A percentile compares a stretch with the other conserved stretches of the same genome.
phyloP scores from a whole-genome alignment of 2,797 vertebrate species.

The Lithobates pipiens region DNA sequence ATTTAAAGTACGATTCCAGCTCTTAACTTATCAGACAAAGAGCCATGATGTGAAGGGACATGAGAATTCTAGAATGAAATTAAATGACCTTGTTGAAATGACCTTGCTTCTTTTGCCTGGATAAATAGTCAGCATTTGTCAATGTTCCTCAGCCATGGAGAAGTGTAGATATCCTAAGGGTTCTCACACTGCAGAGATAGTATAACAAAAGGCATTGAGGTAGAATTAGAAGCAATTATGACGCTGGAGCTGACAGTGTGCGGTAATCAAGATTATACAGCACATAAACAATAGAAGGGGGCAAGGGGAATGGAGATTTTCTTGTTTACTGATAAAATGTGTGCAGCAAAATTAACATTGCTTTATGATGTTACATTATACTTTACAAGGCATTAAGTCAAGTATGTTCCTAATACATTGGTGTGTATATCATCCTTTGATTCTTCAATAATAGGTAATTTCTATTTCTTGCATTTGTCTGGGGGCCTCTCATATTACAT shows the following conservation, averaged over 20 bases:
- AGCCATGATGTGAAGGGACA: conserved; percentile 61
- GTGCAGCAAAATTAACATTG: conserved; percentile 39
- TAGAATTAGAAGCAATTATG: conserved; percentile 56
- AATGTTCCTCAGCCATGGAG: conserved; percentile 59
- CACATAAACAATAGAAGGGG: conserved; percentile 38
- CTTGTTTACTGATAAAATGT: conserved; percentile 46
- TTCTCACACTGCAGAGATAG: conserved; percentile 60
- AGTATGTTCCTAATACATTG: conserved; percentile 66
- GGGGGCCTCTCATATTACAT: conserved; percentile 86
- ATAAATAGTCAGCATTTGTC: conserved; percentile 64
- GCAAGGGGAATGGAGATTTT: conserved; percentile 10
- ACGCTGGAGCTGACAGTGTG: conserved; percentile 34
- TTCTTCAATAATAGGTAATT: conserved; percentile 79
- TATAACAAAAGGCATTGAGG: conserved; percentile 59
- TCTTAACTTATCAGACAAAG: conserved; percentile 65
- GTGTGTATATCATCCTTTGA: conserved; percentile 67
- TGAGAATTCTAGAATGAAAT: conserved; percentile 66
- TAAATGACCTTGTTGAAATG: conserved; percentile 69
- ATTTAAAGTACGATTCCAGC: conserved; percentile 66
- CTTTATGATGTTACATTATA: conserved; percentile 67
- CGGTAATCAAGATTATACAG: conserved; percentile 48
- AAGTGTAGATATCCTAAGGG: conserved; percentile 64
- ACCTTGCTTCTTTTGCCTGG: conserved; percentile 69
- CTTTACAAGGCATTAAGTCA: conserved; percentile 70
- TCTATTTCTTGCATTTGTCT: conserved; percentile 83